phyloP scores from a whole-genome alignment of 2,888 invertebrate genomes.

The Patella caerulea region DNA sequence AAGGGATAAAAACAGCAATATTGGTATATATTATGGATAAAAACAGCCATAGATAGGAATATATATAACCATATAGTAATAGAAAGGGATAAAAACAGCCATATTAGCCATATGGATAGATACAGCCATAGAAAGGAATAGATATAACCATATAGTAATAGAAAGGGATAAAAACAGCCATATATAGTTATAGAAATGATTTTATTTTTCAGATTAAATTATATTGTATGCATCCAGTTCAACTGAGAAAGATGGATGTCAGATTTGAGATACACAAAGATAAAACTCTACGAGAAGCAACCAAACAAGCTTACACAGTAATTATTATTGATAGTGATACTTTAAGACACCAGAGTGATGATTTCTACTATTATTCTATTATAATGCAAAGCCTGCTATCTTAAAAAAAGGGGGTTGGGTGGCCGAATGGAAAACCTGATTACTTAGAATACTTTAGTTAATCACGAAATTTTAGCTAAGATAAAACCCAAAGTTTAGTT shows the following conservation, averaged over 20 bases:
- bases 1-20: too few relatives aligned
- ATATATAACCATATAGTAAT: too few relatives aligned
- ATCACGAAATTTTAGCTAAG: not conserved
- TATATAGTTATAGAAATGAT: not conserved
- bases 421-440: too few relatives aligned
- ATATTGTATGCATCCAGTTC: slow-evolving; percentile 77
- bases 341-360: not conserved
- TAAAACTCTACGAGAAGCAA: slow-evolving; percentile 77
- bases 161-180: too few relatives aligned
- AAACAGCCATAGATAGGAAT: too few relatives aligned
- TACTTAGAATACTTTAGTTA: not conserved
- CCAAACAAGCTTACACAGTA: slow-evolving; percentile 76
- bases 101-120: too few relatives aligned
- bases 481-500: too few relatives aligned
- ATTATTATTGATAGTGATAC: slow-evolving; percentile 11
- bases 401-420: not conserved
- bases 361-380: not conserved
- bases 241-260: slow-evolving; percentile 74
- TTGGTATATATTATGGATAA: too few relatives aligned
- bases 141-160: too few relatives aligned
- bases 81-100: too few relatives aligned
- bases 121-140: too few relatives aligned
- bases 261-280: slow-evolving; percentile 77
- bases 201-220: slow-evolving; percentile 74
- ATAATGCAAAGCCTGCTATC: not conserved